Percentiles rank a stretch among this genome's conserved stretches.
Evolutionary conservation across 2,797 vertebrate genomes (phyloP).

Genomic region (Gadopsis bispinosus): DNA sequence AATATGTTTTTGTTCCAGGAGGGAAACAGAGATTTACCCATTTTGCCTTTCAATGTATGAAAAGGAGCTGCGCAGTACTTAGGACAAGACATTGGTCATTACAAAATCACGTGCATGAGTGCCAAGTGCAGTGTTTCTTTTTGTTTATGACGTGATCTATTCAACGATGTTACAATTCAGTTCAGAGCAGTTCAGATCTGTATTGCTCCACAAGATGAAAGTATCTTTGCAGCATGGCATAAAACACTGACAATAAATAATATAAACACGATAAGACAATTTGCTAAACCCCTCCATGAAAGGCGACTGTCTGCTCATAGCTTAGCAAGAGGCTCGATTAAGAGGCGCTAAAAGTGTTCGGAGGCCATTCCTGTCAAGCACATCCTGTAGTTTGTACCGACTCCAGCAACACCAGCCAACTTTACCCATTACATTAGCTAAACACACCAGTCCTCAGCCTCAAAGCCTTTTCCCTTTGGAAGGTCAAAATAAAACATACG

Average conservation of each 20-base stretch:
- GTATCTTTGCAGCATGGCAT: neutral
- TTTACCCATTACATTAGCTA: too few species aligned
- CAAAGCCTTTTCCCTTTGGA: too few species aligned
- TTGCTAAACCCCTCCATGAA: neutral
- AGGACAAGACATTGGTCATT: neutral
- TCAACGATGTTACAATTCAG: neutral
- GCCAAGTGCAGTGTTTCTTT: neutral
- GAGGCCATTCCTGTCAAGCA: neutral
- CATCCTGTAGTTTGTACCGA: too few species aligned
- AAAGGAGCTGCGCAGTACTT: neutral
- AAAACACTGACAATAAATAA: neutral
- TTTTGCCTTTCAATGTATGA: neutral
- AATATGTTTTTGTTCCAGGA: constrained; percentile 13
- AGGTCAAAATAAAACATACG: too few species aligned
- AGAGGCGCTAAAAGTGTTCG: neutral
- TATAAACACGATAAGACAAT: neutral
- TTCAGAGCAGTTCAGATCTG: neutral
- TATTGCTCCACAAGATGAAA: neutral
- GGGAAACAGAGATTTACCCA: neutral
- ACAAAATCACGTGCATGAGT: neutral
- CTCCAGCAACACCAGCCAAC: too few species aligned
- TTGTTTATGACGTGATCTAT: neutral
- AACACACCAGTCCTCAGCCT: too few species aligned
- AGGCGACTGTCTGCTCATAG: neutral
- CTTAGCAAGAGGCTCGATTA: neutral